A percentile compares a stretch with the other conserved stretches of the same genome.
Evolutionary conservation across 2,113 vertebrate genomes (phyloP).

Genomic region (Rhizomys pruinosus): DNA sequence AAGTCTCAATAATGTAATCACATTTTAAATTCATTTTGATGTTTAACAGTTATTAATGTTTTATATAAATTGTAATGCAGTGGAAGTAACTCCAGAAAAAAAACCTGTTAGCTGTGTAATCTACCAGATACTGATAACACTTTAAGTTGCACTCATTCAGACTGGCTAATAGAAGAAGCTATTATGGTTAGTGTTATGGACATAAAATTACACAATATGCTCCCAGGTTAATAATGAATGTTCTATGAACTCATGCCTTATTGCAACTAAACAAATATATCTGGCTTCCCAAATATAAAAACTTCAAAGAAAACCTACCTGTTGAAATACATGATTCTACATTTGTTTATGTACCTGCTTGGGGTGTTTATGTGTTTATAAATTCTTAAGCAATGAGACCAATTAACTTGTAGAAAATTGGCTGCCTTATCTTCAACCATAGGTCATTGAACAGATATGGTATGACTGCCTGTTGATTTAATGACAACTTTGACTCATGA

Average conservation of each 20-base stretch:
- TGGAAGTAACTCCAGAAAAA: background rate
- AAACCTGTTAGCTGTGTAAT: background rate
- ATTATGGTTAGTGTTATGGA: conserved; percentile 58
- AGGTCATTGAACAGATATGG: background rate
- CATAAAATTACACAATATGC: conserved; percentile 71
- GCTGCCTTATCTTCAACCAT: background rate
- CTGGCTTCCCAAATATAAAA: conserved; percentile 69
- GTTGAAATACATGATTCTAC: no score
- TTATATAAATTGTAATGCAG: background rate
- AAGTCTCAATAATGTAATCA: background rate
- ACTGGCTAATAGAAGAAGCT: conserved; percentile 44
- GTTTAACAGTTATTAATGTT: background rate
- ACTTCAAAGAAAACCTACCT: conserved; percentile 61
- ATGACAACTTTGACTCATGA: background rate
- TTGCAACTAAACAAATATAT: conserved; percentile 61
- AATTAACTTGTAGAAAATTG: no score
- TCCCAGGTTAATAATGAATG: conserved; percentile 74
- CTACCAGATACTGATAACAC: conserved; percentile 20
- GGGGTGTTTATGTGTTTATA: no score
- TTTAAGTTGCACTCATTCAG: conserved; percentile 66
- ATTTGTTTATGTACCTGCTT: conserved; percentile 41
- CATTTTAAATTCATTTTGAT: background rate
- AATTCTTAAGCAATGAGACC: no score
- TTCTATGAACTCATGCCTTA: conserved; percentile 66
- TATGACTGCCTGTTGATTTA: background rate